Evolutionary conservation across 1,140 invertebrate species (phyloP).

Genomic region (Anastatus disparis): DNA sequence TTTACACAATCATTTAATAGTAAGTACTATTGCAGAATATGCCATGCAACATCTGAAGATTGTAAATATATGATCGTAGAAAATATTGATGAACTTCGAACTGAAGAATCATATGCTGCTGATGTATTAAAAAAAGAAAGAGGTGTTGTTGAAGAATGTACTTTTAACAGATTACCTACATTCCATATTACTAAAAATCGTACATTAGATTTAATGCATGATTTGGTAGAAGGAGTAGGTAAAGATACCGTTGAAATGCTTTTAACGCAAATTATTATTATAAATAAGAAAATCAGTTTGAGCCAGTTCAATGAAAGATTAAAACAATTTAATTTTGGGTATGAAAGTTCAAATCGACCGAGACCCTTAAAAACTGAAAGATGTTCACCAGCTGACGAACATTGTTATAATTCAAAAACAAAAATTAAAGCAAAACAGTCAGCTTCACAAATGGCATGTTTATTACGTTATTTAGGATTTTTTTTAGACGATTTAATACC

Average conservation of each 20-base stretch:
- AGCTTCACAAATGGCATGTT: conserved; percentile 27
- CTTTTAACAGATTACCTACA: background rate
- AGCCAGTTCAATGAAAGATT: background rate
- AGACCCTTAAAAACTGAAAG: no score
- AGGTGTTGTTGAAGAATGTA: background rate
- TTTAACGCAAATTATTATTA: background rate
- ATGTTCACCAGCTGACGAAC: no score
- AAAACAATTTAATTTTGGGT: background rate
- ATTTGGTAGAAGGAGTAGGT: background rate
- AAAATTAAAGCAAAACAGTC: conserved; percentile 16
- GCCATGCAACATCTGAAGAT: background rate
- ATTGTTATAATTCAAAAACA: background rate
- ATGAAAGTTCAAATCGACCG: no score
- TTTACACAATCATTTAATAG: conserved; percentile 27
- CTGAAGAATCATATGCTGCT: background rate
- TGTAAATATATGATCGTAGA: background rate
- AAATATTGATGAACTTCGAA: background rate
- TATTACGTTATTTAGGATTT: conserved; percentile 28
- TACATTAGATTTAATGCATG: conserved; percentile 5
- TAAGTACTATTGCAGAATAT: conserved; percentile 28
- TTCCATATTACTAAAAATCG: conserved; percentile 16
- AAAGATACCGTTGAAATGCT: background rate
- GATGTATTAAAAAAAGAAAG: background rate
- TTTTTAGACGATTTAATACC: conserved; percentile 36
- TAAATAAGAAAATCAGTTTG: background rate